phyloP scores from a whole-genome alignment of 2,888 invertebrate species.

The Mythimna lalbum region DNA sequence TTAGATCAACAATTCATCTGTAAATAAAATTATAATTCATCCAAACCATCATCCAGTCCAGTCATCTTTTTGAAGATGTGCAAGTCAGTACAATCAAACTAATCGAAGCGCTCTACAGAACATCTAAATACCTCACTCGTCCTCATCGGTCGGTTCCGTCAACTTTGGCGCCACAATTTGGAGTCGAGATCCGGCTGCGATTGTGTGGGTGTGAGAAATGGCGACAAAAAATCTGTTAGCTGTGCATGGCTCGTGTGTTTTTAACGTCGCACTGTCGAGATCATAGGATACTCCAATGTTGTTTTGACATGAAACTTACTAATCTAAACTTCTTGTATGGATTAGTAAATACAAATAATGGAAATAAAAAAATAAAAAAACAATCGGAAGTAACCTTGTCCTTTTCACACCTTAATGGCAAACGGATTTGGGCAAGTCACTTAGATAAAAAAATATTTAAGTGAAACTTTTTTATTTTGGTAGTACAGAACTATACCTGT shows the following conservation, averaged over 20 bases:
- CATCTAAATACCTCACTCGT: slow-evolving; percentile 9
- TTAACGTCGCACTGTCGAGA: slow-evolving; percentile 13
- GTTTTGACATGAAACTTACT: too few species aligned
- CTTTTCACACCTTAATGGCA: too few species aligned
- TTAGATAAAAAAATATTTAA: too few species aligned
- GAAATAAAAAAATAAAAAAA: too few species aligned
- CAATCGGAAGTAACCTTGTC: too few species aligned
- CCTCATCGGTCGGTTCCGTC: slow-evolving; percentile 69
- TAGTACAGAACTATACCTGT: too few species aligned
- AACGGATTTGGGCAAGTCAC: too few species aligned
- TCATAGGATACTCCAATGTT: slow-evolving; percentile 20
- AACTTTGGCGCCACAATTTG: slow-evolving; percentile 81
- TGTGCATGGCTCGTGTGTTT: slow-evolving; percentile 21
- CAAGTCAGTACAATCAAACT: not conserved
- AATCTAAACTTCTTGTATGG: too few species aligned
- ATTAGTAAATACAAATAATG: too few species aligned
- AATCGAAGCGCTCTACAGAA: slow-evolving; percentile 1
- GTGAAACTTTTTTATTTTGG: too few species aligned
- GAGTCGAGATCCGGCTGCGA: slow-evolving; percentile 73
- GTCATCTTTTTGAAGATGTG: too few species aligned
- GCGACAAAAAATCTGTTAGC: slow-evolving; percentile 50
- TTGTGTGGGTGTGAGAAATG: slow-evolving; percentile 64
- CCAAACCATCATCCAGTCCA: too few species aligned
- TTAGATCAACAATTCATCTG: not conserved
- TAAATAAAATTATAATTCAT: not conserved